phyloP scores from a whole-genome alignment of 1,140 invertebrate species.

The Hesperophylax magnus region DNA sequence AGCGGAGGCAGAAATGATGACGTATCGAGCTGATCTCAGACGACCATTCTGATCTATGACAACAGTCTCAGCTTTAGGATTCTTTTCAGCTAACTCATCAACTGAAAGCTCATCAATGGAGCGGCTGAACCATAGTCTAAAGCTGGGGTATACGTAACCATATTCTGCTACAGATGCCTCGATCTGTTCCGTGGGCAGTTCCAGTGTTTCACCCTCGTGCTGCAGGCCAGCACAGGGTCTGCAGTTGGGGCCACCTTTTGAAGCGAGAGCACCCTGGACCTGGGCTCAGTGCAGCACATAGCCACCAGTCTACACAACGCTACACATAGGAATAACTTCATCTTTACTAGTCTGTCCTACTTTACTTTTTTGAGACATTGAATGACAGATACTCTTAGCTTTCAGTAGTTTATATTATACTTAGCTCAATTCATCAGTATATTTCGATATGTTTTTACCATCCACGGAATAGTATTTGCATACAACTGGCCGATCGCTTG shows the following conservation, averaged over 20 bases:
- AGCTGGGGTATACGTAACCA: no score
- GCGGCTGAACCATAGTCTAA: no score
- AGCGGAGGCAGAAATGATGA: no score
- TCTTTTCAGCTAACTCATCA: no score
- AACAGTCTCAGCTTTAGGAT: no score
- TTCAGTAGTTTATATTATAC: not conserved
- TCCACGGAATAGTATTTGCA: not conserved
- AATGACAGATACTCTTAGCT: not conserved
- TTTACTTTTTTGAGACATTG: not conserved
- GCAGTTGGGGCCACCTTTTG: conserved; percentile 55
- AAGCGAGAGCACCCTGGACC: conserved; percentile 46
- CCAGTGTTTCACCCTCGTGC: no score
- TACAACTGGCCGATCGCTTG: not conserved
- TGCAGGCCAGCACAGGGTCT: conserved; percentile 61
- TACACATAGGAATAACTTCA: conserved; percentile 40
- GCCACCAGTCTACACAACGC: conserved; percentile 11
- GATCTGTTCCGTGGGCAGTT: no score
- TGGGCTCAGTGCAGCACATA: conserved; percentile 15
- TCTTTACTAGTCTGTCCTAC: conserved; percentile 7
- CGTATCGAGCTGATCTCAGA: no score
- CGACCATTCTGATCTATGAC: no score
- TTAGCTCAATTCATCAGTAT: not conserved
- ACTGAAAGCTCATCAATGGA: no score
- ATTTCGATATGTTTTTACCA: no score
- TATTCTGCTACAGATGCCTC: no score